Evolutionary conservation across 1,140 invertebrate species (phyloP).

Genomic region (Caenorhabditis latens): DNA sequence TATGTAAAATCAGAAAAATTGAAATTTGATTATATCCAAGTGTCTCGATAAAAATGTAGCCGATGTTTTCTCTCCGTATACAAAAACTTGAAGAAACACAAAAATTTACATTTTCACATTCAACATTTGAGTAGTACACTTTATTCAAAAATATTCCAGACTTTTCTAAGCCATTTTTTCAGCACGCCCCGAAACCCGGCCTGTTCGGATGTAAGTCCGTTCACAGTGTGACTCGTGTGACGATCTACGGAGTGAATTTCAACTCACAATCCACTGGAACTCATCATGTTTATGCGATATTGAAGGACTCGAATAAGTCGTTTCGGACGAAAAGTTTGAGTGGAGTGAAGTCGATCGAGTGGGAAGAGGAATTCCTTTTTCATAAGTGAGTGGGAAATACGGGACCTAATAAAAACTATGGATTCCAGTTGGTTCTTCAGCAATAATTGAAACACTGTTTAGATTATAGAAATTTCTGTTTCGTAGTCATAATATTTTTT

Average conservation of each 20-base stretch:
- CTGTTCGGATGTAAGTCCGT: conserved; percentile 5
- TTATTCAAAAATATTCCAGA: neutral
- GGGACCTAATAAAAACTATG: too few species aligned
- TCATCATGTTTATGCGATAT: conserved; percentile 9
- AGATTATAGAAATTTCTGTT: too few species aligned
- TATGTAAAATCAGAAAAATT: too few species aligned
- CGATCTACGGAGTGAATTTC: conserved; percentile 35
- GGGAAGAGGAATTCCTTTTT: conserved; percentile 32
- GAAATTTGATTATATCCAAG: too few species aligned
- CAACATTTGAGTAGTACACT: too few species aligned
- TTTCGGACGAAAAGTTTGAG: conserved; percentile 54
- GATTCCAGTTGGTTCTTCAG: neutral
- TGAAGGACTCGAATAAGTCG: conserved; percentile 23
- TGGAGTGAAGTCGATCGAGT: conserved; percentile 44
- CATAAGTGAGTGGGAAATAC: conserved; percentile 2
- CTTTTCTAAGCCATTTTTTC: too few species aligned
- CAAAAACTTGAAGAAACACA: too few species aligned
- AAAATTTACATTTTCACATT: too few species aligned
- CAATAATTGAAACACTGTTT: neutral
- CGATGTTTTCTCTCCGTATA: too few species aligned
- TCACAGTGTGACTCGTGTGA: conserved; percentile 38
- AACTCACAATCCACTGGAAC: conserved; percentile 3
- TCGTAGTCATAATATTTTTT: too few species aligned
- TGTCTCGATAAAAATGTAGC: too few species aligned
- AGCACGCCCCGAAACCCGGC: conserved; percentile 30